These are phyloP conservation scores for Crocuta crocuta DNA, from an alignment of 2,113 vertebrate species.

Conservation along the genomic window DNA sequence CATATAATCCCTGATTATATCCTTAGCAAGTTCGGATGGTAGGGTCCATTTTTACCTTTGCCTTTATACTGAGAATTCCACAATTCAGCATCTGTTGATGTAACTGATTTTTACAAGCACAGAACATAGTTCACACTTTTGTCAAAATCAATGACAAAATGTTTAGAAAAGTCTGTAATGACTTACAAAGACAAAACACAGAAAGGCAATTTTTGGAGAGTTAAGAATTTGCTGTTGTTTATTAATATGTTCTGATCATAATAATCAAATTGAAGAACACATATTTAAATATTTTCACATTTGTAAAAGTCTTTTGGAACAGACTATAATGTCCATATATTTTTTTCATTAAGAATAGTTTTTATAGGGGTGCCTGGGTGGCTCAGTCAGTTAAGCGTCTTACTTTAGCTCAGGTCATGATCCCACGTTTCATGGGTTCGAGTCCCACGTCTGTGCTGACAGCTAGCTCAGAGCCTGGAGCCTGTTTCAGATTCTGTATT, in stretches of 20 bases:
- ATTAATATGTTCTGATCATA: not conserved
- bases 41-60: not conserved
- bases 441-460: too few species aligned
- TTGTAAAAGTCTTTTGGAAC: not conserved
- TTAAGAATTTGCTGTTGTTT: not conserved
- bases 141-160: not conserved
- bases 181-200: not conserved
- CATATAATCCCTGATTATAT: not conserved
- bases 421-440: too few species aligned
- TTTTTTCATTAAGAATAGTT: not conserved
- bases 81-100: not conserved
- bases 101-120: not conserved
- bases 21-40: not conserved
- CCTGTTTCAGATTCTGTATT: too few species aligned
- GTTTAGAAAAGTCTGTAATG: not conserved
- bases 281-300: not conserved
- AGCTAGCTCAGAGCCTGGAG: too few species aligned
- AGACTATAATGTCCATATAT: not conserved
- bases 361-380: not conserved
- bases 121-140: not conserved
- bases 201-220: not conserved
- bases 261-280: not conserved
- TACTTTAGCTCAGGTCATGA: too few species aligned
- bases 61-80: not conserved
- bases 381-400: too few species aligned